These are phyloP conservation scores for Steromphala cineraria DNA, from an alignment of 2,888 invertebrate genomes.

Conservation along the genomic window DNA sequence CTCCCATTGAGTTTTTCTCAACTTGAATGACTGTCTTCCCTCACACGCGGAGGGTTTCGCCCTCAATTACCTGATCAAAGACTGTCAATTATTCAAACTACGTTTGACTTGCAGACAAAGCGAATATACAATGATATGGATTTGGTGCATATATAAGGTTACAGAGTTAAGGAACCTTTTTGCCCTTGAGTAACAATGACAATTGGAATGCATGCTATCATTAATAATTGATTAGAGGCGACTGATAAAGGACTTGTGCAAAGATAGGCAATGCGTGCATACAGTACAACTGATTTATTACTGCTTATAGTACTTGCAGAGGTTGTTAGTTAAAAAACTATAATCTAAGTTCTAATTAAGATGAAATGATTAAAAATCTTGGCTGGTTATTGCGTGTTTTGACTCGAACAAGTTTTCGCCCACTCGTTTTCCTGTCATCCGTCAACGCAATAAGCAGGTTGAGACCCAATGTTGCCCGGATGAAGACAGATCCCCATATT, in stretches of 20 bases:
- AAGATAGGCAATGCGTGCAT: too few species aligned
- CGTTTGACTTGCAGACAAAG: background rate
- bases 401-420: background rate
- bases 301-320: too few species aligned
- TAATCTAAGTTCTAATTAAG: too few species aligned
- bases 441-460: background rate
- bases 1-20: background rate
- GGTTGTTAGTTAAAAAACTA: too few species aligned
- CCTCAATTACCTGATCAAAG: constrained; percentile 10
- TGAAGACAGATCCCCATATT: background rate
- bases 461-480: background rate
- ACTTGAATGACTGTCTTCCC: background rate
- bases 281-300: too few species aligned
- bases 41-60: background rate
- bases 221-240: too few species aligned
- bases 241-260: too few species aligned
- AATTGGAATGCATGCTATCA: too few species aligned
- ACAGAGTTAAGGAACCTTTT: too few species aligned
- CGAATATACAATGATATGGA: background rate
- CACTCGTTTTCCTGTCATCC: background rate
- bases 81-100: background rate
- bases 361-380: too few species aligned
- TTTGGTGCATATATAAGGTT: background rate
- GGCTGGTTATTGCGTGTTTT: background rate
- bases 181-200: too few species aligned